Evolutionary conservation across 2,113 vertebrate species (phyloP), one percentile per base, ranked within the genome.

Genomic region (Hippocampus comes): DNA sequence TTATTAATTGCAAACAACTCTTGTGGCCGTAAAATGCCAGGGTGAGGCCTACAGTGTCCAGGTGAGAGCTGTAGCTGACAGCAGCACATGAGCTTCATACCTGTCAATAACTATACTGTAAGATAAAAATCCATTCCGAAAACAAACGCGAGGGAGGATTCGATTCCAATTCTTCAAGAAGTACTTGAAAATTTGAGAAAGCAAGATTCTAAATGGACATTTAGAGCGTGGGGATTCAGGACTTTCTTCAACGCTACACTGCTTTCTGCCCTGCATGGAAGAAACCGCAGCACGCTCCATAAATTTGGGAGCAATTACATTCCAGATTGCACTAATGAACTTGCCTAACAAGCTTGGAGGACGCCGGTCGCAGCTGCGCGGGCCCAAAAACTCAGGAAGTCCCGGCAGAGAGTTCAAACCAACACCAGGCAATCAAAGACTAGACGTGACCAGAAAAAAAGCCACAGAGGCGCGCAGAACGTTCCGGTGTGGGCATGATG

Each of bases 341-440:
- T 77, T 65, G 53, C 43, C 67, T 68, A 88, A 88, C 75, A 63
- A 71, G 81, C 67, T 56, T 61, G 73, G 76, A 77, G 75, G 74
- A 73, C 78, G 73, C 75, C 23, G 65, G 68, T 38, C 69, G 65
- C 85, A 87, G 88, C 85, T 90, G 88, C 67, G 25, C 38, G 76
- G 67, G 53, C 53, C 71, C 2, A 56, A 56, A 51, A 42, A 53
- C 72, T 56, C 78, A 89, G 79, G 77, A 88, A 76, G 78, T 79
- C 83, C 66, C 74, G 71, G 85, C 77, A 78, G 73, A 78, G 53
- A 56, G 21, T 23, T 56, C 21, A n/a, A 23, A 75, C 38, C 9
- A 74, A 85, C 86, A 91, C 84, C 82, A 84, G 85, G 81, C 51
- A 85, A 71, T 70, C 80, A 89, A 89, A 79, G 80, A 75, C 9